Evolutionary conservation across 2,888 invertebrate species (phyloP).

Genomic region (Phaedon cochleariae): DNA sequence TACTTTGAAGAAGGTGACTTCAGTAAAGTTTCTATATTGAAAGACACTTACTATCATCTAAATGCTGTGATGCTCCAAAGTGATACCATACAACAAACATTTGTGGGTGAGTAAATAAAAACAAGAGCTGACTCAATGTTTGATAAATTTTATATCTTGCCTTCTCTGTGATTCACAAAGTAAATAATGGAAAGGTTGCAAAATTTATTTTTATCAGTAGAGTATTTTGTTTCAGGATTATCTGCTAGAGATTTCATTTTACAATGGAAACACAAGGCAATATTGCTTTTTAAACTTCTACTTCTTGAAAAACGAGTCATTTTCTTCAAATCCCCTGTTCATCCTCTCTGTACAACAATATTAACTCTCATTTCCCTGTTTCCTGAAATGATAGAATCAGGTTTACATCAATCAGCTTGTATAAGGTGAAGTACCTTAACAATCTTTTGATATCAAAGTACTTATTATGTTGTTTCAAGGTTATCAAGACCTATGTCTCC

Average conservation of each 20-base stretch:
- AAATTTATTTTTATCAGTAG: too few relatives aligned
- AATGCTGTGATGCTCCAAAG: constrained; percentile 80
- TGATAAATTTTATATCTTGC: constrained; percentile 7
- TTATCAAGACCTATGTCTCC: constrained; percentile 78
- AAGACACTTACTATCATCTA: constrained; percentile 92
- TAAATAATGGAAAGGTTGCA: too few relatives aligned
- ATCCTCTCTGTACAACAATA: constrained; percentile 85
- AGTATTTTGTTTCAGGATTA: constrained; percentile 73
- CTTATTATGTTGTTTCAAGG: constrained; percentile 60
- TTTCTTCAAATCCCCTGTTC: constrained; percentile 93
- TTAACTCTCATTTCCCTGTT: constrained; percentile 89
- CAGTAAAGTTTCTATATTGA: constrained; percentile 83
- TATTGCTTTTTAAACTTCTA: constrained; percentile 91
- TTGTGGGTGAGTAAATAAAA: constrained; percentile 67
- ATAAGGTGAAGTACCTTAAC: constrained; percentile 68
- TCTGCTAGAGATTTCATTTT: constrained; percentile 83
- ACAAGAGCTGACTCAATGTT: constrained; percentile 5
- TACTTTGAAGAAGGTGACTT: constrained; percentile 97
- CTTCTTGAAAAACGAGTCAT: constrained; percentile 89
- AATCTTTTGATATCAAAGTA: neutral
- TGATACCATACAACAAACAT: constrained; percentile 71
- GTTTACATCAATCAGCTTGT: constrained; percentile 84
- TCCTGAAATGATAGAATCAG: constrained; percentile 88
- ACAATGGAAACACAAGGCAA: constrained; percentile 89
- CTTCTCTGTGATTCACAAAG: neutral